Conservation (phyloP, 2,797 vertebrate species). For the Botia almorhae region DNA sequence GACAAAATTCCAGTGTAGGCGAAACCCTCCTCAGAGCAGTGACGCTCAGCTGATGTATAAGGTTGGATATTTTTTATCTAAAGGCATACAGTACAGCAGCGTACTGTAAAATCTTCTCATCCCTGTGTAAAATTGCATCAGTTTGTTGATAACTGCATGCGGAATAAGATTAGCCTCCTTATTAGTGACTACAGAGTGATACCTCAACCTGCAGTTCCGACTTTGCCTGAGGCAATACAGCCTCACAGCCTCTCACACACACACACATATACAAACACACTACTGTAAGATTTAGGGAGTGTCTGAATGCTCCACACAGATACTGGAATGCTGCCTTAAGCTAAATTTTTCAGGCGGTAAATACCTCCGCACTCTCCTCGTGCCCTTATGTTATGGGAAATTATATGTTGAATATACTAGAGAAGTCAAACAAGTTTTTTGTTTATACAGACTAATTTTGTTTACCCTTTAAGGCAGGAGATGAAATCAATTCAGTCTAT, state of each 20-base stretch:
- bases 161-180: conserved; percentile 63
- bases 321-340: conserved; percentile 42
- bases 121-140: conserved; percentile 58
- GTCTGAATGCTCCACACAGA: conserved; percentile 35
- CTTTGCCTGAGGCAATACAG: conserved; percentile 57
- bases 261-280: conserved; percentile 26
- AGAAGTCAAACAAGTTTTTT: conserved; percentile 38
- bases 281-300: conserved; percentile 47
- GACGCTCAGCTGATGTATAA: conserved; percentile 4
- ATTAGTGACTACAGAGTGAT: conserved; percentile 63
- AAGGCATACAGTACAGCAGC: conserved; percentile 18
- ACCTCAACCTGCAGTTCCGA: conserved; percentile 57
- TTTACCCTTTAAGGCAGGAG: conserved; percentile 48
- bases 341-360: conserved; percentile 41
- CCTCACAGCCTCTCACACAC: conserved; percentile 12
- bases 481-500: conserved; percentile 40
- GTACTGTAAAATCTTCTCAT: conserved; percentile 41
- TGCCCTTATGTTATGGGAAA: conserved; percentile 39
- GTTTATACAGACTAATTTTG: conserved; percentile 44
- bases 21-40: background rate
- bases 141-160: conserved; percentile 59
- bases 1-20: conserved; percentile 31
- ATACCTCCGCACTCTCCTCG: conserved; percentile 23
- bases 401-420: conserved; percentile 14
- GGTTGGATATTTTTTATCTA: conserved; percentile 38